Percentiles rank a stretch among this genome's conserved stretches.
Conservation (phyloP, 1,140 invertebrate genomes). For the Lineus longissimus region DNA sequence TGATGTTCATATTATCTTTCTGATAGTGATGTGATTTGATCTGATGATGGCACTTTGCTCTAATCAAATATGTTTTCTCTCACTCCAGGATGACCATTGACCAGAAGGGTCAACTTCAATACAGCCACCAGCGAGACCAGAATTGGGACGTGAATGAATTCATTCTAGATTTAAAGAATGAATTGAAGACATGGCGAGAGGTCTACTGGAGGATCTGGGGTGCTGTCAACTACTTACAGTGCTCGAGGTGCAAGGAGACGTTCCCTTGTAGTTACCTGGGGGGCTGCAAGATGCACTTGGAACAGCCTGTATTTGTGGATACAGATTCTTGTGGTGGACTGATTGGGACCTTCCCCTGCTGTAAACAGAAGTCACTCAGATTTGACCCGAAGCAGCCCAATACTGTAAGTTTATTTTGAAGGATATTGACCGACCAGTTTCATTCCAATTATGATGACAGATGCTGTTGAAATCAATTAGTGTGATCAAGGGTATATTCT, state of each 20-base stretch:
- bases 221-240: slow-evolving; percentile 41
- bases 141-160: slow-evolving; percentile 81
- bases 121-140: slow-evolving; percentile 60
- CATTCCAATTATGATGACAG: background rate
- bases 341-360: slow-evolving; percentile 72
- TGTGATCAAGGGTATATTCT: too few relatives aligned
- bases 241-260: slow-evolving; percentile 40
- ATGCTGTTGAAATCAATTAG: too few relatives aligned
- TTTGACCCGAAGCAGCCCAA: slow-evolving; percentile 62
- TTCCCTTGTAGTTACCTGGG: slow-evolving; percentile 47
- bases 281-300: slow-evolving; percentile 47
- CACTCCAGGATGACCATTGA: slow-evolving; percentile 43
- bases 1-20: too few relatives aligned
- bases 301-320: slow-evolving; percentile 30
- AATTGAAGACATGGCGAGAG: slow-evolving; percentile 79
- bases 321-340: slow-evolving; percentile 17
- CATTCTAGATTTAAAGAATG: slow-evolving; percentile 68
- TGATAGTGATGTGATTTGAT: too few relatives aligned
- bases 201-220: slow-evolving; percentile 93
- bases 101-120: slow-evolving; percentile 35
- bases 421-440: background rate
- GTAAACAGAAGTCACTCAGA: slow-evolving; percentile 74
- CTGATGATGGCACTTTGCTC: too few relatives aligned
- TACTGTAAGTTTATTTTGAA: slow-evolving; percentile 30
- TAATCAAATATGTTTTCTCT: background rate